Evolutionary conservation across 2,888 invertebrate genomes (phyloP), one percentile per base, ranked within the genome.

Genomic region (Gastrophysa polygoni): DNA sequence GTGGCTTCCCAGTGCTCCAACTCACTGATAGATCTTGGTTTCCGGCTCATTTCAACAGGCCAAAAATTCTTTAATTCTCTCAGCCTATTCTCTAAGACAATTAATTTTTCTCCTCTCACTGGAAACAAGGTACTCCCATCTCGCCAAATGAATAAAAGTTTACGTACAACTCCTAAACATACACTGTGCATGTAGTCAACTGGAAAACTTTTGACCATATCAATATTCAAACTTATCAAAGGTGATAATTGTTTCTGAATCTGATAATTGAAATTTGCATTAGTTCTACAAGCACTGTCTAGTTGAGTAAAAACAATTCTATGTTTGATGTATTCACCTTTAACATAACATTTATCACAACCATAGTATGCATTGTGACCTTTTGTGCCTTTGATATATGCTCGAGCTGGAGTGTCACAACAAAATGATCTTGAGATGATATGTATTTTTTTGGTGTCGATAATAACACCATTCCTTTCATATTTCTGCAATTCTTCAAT

Each of bases 21-120:
- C 44, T 71, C 67, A 20, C 20, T 56, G 28, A 71, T 29, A 7
- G 59, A 47, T 58, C 73, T 58, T 20, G 72, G 66, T 61, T 72
- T 73, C 18, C 72, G 43, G 18, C 59, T 66, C 44, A 74, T 70
- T 48, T 73, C 71, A 52, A 21, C 20, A 8, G 73, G 72, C 66
- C 69, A 68, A 38, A 38, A 38, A 14, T 38, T 38, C 14, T 11
- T 38, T 14, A 38, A n/a, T 14, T n/a, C 38, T 14, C 14, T 38
- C 6, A 38, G 32, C 56, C 28, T 54, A 54, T 54, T 54, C 21
- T 54, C 54, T 38, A 54, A 43, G 21, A 43, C 43, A 28, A 28
- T 28, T 49, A 49, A 49, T 10, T 49, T 49, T 49, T 24, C 14
- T 4, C 17, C 17, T 29, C 17, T 47, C 16, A 10, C 18, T 32